Base-by-base conservation (phyloP, 2,888 invertebrate species). In the Drosophila acutilabella region DNA sequence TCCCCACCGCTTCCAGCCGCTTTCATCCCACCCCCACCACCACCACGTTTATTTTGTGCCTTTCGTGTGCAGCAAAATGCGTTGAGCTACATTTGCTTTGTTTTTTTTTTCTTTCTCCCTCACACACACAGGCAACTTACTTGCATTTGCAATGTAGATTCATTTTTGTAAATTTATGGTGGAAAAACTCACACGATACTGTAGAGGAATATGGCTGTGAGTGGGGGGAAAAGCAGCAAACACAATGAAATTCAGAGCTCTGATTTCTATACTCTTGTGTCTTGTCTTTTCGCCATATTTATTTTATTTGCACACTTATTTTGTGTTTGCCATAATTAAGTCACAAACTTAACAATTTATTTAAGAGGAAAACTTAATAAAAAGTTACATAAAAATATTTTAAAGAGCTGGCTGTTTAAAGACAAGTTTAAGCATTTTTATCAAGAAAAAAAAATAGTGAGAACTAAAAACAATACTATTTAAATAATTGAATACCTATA, bases 131-230 rank as follows among this genome's bases (percentile, higher is more conserved):
- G 40, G 48, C 59, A 69, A 65, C 68, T 64, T 72, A 69, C 85
- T 54, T 84, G 82, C 78, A 87, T 84, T 84, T 84, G 82, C 84
- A 84, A 87, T 84, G 87, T 81, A 86, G 84, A 86, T 83, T 86
- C 85, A 80, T 64, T 84, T 86, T 80, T 80, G 73, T 71, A 59
- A 84, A 81, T 80, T 78, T 83, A 83, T 81, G 74, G 77, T 77
- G 81, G 70, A 74, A 81, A 83, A 81, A 77, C 80, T 82, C 81
- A 72, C 82, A 86, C 72, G 71, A 67, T 65, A 48, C 40, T 23
- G 23, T 26, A n/a, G 42, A 51, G 13, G 48, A 51, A 48, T 33
- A 45, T 54, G 45, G 47, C 26, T 38, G 8, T 20, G 40, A n/a
- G 45, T 13, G 52, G 42, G 10, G 14, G 10, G 11, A 3, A 16